Evolutionary conservation across 2,113 vertebrate species (phyloP).

Genomic region (Vulpes ferrilata): DNA sequence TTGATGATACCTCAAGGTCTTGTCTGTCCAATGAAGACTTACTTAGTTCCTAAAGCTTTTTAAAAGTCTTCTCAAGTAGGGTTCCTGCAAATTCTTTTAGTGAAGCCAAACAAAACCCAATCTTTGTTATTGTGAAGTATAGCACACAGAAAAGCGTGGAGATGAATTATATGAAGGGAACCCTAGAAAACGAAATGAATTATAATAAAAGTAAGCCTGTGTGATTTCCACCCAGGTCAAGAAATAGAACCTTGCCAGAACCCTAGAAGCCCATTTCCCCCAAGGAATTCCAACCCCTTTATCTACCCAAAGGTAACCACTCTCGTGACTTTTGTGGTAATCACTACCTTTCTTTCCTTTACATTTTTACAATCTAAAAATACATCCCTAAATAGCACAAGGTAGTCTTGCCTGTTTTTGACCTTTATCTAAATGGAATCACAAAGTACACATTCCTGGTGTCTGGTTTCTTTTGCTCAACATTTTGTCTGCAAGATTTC

Average conservation of each 20-base stretch:
- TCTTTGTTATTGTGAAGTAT: not conserved
- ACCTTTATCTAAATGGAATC: constrained; percentile 39
- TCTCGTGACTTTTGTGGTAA: not conserved
- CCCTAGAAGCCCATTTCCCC: not conserved
- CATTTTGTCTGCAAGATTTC: constrained; percentile 32
- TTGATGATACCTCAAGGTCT: not conserved
- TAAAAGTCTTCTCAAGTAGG: not conserved
- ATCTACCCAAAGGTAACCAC: not conserved
- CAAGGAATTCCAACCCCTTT: not conserved
- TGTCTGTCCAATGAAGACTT: not conserved
- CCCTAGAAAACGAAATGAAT: not conserved
- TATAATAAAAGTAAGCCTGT: not conserved
- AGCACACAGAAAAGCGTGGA: not conserved
- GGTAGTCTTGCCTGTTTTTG: not conserved
- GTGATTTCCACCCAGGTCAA: not conserved
- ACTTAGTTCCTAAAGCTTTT: not conserved
- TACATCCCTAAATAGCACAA: not conserved
- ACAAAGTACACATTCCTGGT: not conserved
- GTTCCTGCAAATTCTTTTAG: not conserved
- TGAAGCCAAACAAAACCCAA: not conserved
- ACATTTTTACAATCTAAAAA: constrained; percentile 25
- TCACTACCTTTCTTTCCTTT: not conserved
- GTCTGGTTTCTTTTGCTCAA: constrained; percentile 49
- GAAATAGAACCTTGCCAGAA: not conserved
- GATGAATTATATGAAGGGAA: not conserved